A percentile compares a stretch with the other conserved stretches of the same genome.
Evolutionary conservation across 2,888 invertebrate species (phyloP).

Genomic region (Ectemnius lituratus): DNA sequence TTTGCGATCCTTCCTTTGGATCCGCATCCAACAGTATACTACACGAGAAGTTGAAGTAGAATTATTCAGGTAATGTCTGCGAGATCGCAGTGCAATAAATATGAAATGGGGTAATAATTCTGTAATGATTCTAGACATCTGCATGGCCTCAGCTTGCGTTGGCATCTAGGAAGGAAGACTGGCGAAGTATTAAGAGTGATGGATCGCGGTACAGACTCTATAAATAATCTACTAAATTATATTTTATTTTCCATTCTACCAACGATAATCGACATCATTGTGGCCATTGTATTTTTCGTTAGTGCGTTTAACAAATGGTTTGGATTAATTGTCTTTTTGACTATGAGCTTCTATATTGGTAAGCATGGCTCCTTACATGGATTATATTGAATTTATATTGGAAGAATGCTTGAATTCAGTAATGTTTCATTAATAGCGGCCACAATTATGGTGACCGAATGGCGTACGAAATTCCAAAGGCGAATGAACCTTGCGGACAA

Average conservation of each 20-base stretch:
- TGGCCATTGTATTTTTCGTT: slow-evolving; percentile 94
- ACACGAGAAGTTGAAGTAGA: slow-evolving; percentile 92
- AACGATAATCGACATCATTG: slow-evolving; percentile 93
- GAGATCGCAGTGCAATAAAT: not conserved
- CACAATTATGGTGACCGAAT: slow-evolving; percentile 96
- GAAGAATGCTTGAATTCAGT: not conserved
- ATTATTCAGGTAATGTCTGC: slow-evolving; percentile 63
- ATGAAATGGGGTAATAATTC: not conserved
- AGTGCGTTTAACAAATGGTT: slow-evolving; percentile 95
- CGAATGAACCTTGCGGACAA: slow-evolving; percentile 97
- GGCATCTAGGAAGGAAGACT: slow-evolving; percentile 97
- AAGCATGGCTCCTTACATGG: slow-evolving; percentile 74
- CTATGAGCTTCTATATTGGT: slow-evolving; percentile 96
- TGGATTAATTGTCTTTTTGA: slow-evolving; percentile 94
- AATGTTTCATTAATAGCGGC: slow-evolving; percentile 80
- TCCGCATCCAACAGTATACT: slow-evolving; percentile 96
- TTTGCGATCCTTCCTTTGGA: slow-evolving; percentile 94
- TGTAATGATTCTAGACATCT: slow-evolving; percentile 85
- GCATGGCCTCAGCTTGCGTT: slow-evolving; percentile 93
- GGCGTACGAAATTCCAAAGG: slow-evolving; percentile 97
- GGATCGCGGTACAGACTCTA: slow-evolving; percentile 98
- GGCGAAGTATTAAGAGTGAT: slow-evolving; percentile 97
- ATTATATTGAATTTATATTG: not conserved
- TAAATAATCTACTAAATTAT: slow-evolving; percentile 94
- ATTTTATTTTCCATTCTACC: slow-evolving; percentile 96